Percentiles rank a stretch among this genome's conserved stretches.
phyloP scores from a whole-genome alignment of 2,797 vertebrate species.

The Calcarius lapponicus region DNA sequence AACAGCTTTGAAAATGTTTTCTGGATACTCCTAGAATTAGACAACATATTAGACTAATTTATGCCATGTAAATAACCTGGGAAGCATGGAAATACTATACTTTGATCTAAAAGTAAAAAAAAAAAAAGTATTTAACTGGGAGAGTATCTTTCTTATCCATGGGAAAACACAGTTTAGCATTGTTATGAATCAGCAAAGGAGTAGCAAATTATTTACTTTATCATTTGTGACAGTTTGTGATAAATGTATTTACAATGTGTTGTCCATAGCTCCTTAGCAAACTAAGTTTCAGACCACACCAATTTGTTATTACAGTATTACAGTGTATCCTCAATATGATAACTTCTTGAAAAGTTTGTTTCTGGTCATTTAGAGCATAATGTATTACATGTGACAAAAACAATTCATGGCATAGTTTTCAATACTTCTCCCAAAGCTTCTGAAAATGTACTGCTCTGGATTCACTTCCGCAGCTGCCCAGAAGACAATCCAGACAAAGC shows the following conservation, averaged over 20 bases:
- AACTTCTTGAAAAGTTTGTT: neutral
- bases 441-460: neutral
- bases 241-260: neutral
- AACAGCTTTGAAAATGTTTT: neutral
- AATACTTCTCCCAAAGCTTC: neutral
- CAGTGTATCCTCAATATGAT: neutral
- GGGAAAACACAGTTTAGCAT: neutral
- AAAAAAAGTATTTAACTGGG: neutral
- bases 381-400: neutral
- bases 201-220: neutral
- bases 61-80: neutral
- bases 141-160: neutral
- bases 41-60: neutral
- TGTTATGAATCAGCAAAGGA: neutral
- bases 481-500: neutral
- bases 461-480: neutral
- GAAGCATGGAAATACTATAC: neutral
- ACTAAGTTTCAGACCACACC: neutral
- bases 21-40: neutral
- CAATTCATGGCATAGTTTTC: neutral
- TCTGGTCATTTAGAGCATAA: neutral
- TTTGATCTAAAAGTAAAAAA: neutral
- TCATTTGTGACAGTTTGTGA: neutral
- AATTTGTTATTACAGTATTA: neutral
- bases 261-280: neutral